phyloP scores from a whole-genome alignment of 2,113 vertebrate genomes.

The Oryctolagus cuniculus region mOryCun1.1 NC_091440.1:85755501-85756000 shows the following conservation, averaged over 20 bases:
- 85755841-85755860: not conserved
- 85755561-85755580: not conserved
- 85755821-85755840: not conserved
- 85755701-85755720: not conserved
- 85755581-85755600: not conserved
- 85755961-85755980: not conserved
- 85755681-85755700: not conserved
- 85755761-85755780: not conserved
- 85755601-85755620: not conserved
- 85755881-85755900: not conserved
- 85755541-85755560: not conserved
- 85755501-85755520: not conserved
- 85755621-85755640: not conserved
- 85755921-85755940: not conserved
- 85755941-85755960: not conserved
- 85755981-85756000: not conserved
- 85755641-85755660: not conserved
- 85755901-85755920: not conserved
- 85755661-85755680: not conserved
- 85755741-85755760: not conserved
- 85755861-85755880: not conserved
- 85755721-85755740: not conserved
- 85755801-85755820: not conserved
- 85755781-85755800: not conserved
- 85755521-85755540: not conserved